Percentiles rank a stretch among this genome's conserved stretches.
Conservation (phyloP, 2,113 vertebrate species). For the Gobiocypris rarus region DNA sequence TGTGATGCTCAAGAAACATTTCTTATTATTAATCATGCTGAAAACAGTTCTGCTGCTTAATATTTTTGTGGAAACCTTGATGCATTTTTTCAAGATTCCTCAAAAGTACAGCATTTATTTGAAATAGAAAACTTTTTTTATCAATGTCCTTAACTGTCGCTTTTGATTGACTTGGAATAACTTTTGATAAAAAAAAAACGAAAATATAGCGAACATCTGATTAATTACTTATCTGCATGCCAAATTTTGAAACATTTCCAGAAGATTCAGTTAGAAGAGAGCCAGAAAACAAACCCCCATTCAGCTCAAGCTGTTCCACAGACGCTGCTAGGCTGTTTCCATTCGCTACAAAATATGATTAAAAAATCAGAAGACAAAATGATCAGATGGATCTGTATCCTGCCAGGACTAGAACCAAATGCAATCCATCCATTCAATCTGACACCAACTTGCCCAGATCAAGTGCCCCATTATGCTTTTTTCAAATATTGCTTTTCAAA, state of each 20-base stretch:
- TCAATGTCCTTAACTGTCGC: neutral
- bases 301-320: conserved; percentile 4
- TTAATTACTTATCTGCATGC: neutral
- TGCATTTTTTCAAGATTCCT: neutral
- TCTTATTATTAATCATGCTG: neutral
- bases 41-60: neutral
- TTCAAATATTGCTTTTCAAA: no score
- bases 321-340: neutral
- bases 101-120: neutral
- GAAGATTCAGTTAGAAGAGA: neutral
- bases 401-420: neutral
- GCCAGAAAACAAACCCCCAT: neutral
- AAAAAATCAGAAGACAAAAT: neutral
- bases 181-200: no score
- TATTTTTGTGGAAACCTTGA: neutral
- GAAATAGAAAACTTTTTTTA: neutral
- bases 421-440: neutral
- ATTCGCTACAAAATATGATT: neutral
- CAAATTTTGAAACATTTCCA: neutral
- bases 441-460: neutral
- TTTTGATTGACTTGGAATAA: neutral
- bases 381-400: neutral
- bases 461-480: no score
- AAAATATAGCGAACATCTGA: neutral
- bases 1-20: no score